These are phyloP conservation scores for Dendrocincla tyrannina DNA, from an alignment of 2,797 vertebrate genomes.

Conservation along the genomic window DNA sequence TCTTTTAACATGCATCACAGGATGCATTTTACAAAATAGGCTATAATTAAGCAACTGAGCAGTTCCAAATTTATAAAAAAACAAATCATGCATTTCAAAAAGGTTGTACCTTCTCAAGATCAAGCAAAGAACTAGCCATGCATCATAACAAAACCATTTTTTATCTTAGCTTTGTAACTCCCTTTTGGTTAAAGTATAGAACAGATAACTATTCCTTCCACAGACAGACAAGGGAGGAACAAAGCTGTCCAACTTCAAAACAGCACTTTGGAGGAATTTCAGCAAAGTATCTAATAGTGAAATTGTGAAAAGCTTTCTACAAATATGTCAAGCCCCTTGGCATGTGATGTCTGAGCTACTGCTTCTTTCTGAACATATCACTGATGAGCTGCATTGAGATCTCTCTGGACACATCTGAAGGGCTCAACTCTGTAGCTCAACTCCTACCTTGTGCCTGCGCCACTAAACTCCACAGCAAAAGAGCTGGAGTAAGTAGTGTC, in stretches of 20 bases:
- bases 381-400: background rate
- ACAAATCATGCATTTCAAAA: background rate
- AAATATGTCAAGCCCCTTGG: background rate
- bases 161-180: background rate
- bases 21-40: background rate
- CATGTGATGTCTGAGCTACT: rapidly evolving
- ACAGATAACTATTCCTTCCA: background rate
- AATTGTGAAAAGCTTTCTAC: background rate
- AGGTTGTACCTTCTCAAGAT: background rate
- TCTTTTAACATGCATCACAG: background rate
- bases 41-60: background rate
- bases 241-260: background rate
- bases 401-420: background rate
- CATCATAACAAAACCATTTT: background rate
- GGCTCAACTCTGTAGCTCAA: background rate
- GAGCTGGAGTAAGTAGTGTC: background rate
- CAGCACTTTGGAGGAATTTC: background rate
- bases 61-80: background rate
- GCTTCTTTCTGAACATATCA: background rate
- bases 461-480: background rate
- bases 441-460: background rate
- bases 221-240: background rate
- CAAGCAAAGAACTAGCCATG: background rate
- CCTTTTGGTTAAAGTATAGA: background rate
- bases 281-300: background rate